Base-by-base conservation (phyloP, 2,888 invertebrate genomes). In the Dolomedes plantarius region DNA sequence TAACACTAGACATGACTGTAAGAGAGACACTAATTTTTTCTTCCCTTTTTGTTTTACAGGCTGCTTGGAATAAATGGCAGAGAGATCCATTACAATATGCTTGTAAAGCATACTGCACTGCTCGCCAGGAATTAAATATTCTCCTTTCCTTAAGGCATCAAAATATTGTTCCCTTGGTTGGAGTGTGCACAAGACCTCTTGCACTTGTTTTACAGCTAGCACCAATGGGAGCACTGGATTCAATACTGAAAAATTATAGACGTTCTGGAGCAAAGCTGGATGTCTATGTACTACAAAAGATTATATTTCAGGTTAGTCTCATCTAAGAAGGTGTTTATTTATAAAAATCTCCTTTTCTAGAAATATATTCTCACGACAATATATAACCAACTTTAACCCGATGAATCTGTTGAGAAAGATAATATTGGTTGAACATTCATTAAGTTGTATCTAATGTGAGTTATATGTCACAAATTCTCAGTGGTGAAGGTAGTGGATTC, bases 51-150 rank as follows among this genome's bases (percentile, higher is more conserved):
- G 36, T 50, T 9, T 89, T 88, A 1, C 90, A 95, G 93, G 94
- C 95, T 65, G 95, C 95, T 0, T 92, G 94, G 88, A 95, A 96
- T 41, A 97, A 98, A 90, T 98, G 98, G 98, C 96, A 96, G 90
- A 93, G 98, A 41, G 97, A 98, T 91, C 97, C 98, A 0, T 91
- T 95, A 32, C 96, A 98, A 90, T 96, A 96, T 87, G 96, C 98
- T 0, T 97, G 97, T 90, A 96, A 98, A 91, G 98, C 99, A 0
- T 99, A 99, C 92, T 97, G 97, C 91, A 98, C 97, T 0, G 97
- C 98, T 1, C 93, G 99, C 23, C 98, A 98, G 91, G 99, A 99
- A 92, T 93, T 99, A 78, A 95, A 95, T 89, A 97, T 99, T 88
- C 92, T 99, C 71, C 91, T 95, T 76, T 94, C 95, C 7, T 93